Conservation (phyloP, 2,797 vertebrate species). For the Ataeniobius toweri region DNA sequence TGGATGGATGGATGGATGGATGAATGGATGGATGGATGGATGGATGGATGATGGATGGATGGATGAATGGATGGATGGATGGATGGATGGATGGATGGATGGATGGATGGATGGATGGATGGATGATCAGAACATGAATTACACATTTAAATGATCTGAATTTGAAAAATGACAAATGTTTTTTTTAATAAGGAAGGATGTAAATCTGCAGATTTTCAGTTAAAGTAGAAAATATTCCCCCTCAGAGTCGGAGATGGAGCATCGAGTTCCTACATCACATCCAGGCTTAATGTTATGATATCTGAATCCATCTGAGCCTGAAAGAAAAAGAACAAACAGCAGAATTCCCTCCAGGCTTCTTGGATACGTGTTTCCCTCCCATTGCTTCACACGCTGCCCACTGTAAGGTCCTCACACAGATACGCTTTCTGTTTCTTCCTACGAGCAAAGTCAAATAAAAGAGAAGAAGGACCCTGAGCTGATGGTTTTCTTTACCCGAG, state of each 20-base stretch:
- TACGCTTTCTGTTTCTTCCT: conserved; percentile 1
- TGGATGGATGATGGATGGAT: too few relatives aligned
- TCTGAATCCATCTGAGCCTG: too few relatives aligned
- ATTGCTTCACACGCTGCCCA: too few relatives aligned
- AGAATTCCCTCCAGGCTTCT: background rate
- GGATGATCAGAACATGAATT: too few relatives aligned
- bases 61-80: too few relatives aligned
- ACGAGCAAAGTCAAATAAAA: background rate
- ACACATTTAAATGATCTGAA: too few relatives aligned
- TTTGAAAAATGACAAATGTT: background rate
- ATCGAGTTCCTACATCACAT: background rate
- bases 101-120: too few relatives aligned
- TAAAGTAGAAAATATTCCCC: background rate
- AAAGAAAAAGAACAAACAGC: background rate
- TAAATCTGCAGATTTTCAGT: background rate
- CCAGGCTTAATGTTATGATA: too few relatives aligned
- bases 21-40: too few relatives aligned
- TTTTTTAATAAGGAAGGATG: background rate
- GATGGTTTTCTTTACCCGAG: conserved; percentile 41
- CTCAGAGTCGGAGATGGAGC: background rate
- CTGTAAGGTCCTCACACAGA: background rate
- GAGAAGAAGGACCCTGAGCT: background rate
- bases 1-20: too few relatives aligned
- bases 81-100: too few relatives aligned
- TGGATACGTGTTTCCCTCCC: background rate